Conservation (phyloP, 2,888 invertebrate species). For the Caenorhabditis sp. region DNA sequence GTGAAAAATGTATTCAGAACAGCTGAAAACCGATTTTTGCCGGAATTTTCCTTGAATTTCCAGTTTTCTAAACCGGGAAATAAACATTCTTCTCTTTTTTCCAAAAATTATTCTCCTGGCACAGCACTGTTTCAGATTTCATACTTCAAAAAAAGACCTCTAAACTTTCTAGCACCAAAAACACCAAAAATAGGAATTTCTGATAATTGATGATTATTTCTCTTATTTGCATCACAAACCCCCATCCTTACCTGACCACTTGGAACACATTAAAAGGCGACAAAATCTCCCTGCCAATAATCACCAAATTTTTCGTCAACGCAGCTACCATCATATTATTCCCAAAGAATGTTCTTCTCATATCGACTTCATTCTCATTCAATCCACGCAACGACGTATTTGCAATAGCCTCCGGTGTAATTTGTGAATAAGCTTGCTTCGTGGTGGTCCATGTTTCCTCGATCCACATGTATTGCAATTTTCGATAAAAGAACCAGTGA, state of each 20-base stretch:
- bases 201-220: too few species aligned
- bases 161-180: too few species aligned
- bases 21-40: too few species aligned
- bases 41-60: too few species aligned
- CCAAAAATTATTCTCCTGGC: too few species aligned
- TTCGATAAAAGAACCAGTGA: conserved; percentile 65
- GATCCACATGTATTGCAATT: conserved; percentile 66
- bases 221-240: too few species aligned
- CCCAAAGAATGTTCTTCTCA: conserved; percentile 72
- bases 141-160: too few species aligned
- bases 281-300: conserved; percentile 74
- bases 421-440: conserved; percentile 12
- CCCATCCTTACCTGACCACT: conserved; percentile 72
- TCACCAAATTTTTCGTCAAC: conserved; percentile 73
- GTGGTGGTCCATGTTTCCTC: conserved; percentile 44
- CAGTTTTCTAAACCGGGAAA: too few species aligned
- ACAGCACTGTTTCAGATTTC: too few species aligned
- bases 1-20: too few species aligned
- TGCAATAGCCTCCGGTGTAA: conserved; percentile 17
- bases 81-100: too few species aligned
- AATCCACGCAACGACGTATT: conserved; percentile 7
- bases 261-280: conserved; percentile 75
- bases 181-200: too few species aligned
- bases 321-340: conserved; percentile 74
- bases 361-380: conserved; percentile 40